Base-by-base conservation (phyloP, 2,797 vertebrate genomes). In the Gobionotothen gibberifrons region DNA sequence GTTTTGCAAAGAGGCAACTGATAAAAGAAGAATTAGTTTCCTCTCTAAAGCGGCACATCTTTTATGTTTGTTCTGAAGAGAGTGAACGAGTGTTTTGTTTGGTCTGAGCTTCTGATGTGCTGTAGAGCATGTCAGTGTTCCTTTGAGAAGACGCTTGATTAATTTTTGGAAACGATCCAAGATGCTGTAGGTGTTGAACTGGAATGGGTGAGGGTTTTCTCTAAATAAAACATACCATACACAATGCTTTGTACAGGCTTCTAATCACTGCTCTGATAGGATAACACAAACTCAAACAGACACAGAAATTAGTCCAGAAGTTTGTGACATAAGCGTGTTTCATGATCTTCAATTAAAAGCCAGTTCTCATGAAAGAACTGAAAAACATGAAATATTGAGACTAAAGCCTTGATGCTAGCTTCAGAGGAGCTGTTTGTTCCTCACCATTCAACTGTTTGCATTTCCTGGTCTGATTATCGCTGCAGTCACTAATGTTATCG, bases 21-120 rank as follows among this genome's bases (percentile, higher is more conserved):
- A 89, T 84, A 62, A 85, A 66, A 82, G 56, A 69, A 61, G 69
- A 76, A 85, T 84, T 65, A 76, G 64, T 79, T 90, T 87, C 85
- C 76, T 74, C 63, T 86, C 58, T 75, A 7, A 13, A 76, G 65
- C 64, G 76, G 48, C 12, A 48, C 44, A 49, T 76, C 58, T 63
- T 80, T 82, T 66, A 54, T 72, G 75, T 81, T 72, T 70, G 32
- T 42, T 67, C 52, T 48, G 48, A 65, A 63, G 51, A 64, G 58
- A 84, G 26, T 40, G 63, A 66, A 74, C 80, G 48, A 39, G 40
- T 57, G 76, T 86, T 88, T 85, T 91, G 76, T 85, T 85, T 84
- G 78, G 79, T 85, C 85, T 87, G 82, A 63, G 68, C 44, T 54
- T 82, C 16, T 74, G 72, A 63, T 80, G 69, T 26, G 61, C 68